Evolutionary conservation across 2,113 vertebrate species (phyloP).

Genomic region (Ginglymostoma cirratum): DNA sequence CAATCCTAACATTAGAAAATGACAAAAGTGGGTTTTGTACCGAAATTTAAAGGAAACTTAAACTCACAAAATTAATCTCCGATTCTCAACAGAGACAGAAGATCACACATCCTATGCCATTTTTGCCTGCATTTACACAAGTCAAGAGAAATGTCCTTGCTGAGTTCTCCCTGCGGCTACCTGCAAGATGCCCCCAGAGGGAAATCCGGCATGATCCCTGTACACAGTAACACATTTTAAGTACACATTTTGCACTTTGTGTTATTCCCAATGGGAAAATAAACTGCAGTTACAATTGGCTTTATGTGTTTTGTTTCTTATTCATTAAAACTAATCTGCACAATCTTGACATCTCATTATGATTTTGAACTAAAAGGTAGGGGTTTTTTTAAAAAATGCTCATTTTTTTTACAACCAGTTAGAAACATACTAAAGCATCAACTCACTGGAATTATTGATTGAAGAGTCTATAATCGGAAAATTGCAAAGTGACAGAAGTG

Average conservation of each 20-base stretch:
- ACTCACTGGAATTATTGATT: background rate
- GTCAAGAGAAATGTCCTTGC: background rate
- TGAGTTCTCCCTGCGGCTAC: background rate
- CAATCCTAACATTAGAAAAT: too few relatives aligned
- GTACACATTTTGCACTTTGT: constrained; percentile 6
- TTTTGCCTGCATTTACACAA: background rate
- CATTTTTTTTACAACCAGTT: background rate
- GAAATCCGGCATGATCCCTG: background rate
- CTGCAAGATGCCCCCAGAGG: background rate
- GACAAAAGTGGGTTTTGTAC: too few relatives aligned
- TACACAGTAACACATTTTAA: too few relatives aligned
- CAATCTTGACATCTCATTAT: background rate
- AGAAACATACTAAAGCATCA: background rate
- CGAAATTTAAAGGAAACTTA: background rate
- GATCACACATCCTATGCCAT: background rate
- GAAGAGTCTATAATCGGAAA: background rate
- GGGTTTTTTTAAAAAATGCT: background rate
- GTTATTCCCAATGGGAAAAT: background rate
- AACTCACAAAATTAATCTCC: background rate
- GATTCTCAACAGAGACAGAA: background rate
- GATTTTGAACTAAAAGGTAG: background rate
- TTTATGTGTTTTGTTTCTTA: background rate
- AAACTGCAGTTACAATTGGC: background rate
- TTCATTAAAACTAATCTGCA: background rate
- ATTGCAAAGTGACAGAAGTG: background rate